Evolutionary conservation across 2,797 vertebrate species (phyloP).

Genomic region (Aeoliscus strigatus): DNA sequence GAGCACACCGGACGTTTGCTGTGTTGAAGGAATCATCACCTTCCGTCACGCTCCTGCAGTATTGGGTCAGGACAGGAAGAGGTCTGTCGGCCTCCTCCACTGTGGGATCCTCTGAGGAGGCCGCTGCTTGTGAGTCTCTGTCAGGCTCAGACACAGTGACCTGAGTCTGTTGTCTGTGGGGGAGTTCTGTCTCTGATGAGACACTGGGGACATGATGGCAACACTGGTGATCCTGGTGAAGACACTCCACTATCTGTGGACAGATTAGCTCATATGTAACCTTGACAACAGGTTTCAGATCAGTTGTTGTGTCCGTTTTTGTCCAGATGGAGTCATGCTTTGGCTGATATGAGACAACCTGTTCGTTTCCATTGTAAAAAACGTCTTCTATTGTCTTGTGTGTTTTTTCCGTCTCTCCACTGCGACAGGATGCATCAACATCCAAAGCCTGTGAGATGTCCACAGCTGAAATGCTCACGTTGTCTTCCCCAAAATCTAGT

Average conservation of each 20-base stretch:
- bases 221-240: slow-evolving; percentile 34
- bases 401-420: slow-evolving; percentile 1
- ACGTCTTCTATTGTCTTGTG: background rate
- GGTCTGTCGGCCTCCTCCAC: slow-evolving; percentile 2
- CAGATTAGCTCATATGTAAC: slow-evolving; percentile 57
- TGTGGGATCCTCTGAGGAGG: background rate
- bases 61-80: slow-evolving; percentile 26
- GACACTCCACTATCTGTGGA: slow-evolving; percentile 56
- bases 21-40: slow-evolving; percentile 27
- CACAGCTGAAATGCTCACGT: slow-evolving; percentile 5
- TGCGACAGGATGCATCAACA: slow-evolving; percentile 1
- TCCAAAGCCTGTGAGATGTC: slow-evolving; percentile 5
- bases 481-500: slow-evolving; percentile 24
- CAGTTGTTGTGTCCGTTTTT: slow-evolving; percentile 9
- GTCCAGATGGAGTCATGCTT: slow-evolving; percentile 19
- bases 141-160: background rate
- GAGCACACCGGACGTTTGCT: slow-evolving; percentile 11
- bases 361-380: slow-evolving; percentile 6
- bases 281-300: slow-evolving; percentile 35
- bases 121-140: background rate
- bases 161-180: background rate
- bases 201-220: slow-evolving; percentile 4
- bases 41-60: slow-evolving; percentile 67
- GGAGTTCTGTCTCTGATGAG: slow-evolving; percentile 9
- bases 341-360: slow-evolving; percentile 1